Base-by-base conservation (phyloP, 1,140 invertebrate genomes). In the Lucilia cuprina region DNA sequence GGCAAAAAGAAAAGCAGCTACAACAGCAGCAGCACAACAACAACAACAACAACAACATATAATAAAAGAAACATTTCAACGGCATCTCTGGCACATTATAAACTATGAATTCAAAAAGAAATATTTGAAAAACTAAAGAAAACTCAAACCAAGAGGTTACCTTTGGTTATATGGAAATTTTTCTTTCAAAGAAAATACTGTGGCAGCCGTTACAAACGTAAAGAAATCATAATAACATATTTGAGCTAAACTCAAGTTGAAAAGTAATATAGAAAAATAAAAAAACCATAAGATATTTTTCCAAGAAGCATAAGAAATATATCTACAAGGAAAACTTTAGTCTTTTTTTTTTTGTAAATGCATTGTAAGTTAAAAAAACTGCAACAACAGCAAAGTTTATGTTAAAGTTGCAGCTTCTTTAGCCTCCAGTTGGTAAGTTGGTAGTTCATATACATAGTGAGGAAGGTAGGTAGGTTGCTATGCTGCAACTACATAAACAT, bases 141-240 rank as follows among this genome's bases (percentile, higher is more conserved):
- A 74, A 74, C n/a, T 21, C n/a, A 74, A 34, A n/a, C 13, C 30
- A 41, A 77, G 65, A 70, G 65, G 65, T 70, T 70, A 70, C 13
- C 55, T 60, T 60, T 60, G 77, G 77, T 80, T 80, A 80, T 80
- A 80, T 80, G 77, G 77, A 80, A 80, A 80, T 80, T 49, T 80
- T 80, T 80, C 77, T 80, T 80, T 80, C 77, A 80, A 50, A 19
- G 47, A 49, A 80, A 80, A 80, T 77, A n/a, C 25, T 30, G 3
- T 30, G 25, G 25, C 25, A 30, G 25, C 25, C 25, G 25, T 30
- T 30, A 3, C 7, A 80, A 80, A 50, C 25, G 25, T 30, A 80
- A 78, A 80, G 49, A 21, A 80, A 13, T 50, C 77, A 50, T 80
- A 80, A 80, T 80, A 80, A 80, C 25, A 80, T 19, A 80, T 80